These are phyloP conservation scores for Lasioglossum oenotherae DNA, from an alignment of 2,888 invertebrate genomes.

Conservation along the genomic window DNA sequence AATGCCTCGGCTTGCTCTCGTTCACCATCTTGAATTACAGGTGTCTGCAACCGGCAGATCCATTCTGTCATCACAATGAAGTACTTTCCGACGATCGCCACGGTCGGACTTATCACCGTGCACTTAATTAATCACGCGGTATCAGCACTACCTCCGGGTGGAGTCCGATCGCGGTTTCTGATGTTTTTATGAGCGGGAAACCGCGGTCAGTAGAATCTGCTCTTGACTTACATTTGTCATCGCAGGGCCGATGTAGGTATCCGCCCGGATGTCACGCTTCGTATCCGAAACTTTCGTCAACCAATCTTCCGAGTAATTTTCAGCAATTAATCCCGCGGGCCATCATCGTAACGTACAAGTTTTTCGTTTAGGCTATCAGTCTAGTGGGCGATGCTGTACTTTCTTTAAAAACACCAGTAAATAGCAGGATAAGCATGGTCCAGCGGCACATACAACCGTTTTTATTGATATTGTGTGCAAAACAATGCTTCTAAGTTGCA, in stretches of 20 bases:
- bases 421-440: too few relatives aligned
- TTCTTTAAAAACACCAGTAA: not conserved
- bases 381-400: too few relatives aligned
- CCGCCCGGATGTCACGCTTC: not conserved
- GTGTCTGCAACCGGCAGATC: conserved; percentile 69
- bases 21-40: conserved; percentile 68
- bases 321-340: not conserved
- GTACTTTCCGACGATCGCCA: conserved; percentile 43
- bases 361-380: not conserved
- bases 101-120: conserved; percentile 55
- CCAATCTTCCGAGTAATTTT: conserved; percentile 6
- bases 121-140: conserved; percentile 69
- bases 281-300: conserved; percentile 30
- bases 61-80: conserved; percentile 68
- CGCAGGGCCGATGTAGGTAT: conserved; percentile 18
- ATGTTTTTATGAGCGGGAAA: conserved; percentile 42
- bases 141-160: conserved; percentile 48
- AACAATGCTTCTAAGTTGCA: too few relatives aligned
- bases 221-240: conserved; percentile 66
- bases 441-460: too few relatives aligned
- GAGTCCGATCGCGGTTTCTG: conserved; percentile 24
- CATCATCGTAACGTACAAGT: not conserved
- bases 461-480: too few relatives aligned
- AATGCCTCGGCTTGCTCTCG: conserved; percentile 59
- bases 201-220: conserved; percentile 58